Conservation (phyloP, 1,140 invertebrate genomes). For the Caerostris extrusa region DNA sequence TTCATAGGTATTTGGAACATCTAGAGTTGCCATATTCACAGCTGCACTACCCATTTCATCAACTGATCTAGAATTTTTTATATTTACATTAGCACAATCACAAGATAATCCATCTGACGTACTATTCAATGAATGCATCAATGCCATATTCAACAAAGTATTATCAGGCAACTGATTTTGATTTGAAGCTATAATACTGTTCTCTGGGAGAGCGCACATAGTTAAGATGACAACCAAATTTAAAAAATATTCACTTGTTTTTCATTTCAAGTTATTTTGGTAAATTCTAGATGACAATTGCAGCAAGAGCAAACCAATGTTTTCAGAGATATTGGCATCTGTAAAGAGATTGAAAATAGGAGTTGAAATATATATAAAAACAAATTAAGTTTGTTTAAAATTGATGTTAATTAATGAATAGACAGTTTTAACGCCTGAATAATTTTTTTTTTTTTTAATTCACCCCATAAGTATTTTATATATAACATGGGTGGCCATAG, state of each 20-base stretch:
- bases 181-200: not conserved
- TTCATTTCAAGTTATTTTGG: not conserved
- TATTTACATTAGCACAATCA: constrained; percentile 36
- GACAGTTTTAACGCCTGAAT: too few species aligned
- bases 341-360: too few species aligned
- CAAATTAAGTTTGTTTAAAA: too few species aligned
- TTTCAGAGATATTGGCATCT: too few species aligned
- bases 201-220: constrained; percentile 67
- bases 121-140: constrained; percentile 67
- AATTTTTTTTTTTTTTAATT: too few species aligned
- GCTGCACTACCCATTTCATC: constrained; percentile 38
- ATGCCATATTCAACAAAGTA: constrained; percentile 56
- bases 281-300: not conserved
- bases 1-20: constrained; percentile 37
- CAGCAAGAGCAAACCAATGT: too few species aligned
- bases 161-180: constrained; percentile 15
- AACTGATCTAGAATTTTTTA: constrained; percentile 26
- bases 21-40: not conserved
- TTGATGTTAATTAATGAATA: too few species aligned
- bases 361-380: too few species aligned
- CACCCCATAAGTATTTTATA: too few species aligned
- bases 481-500: too few species aligned
- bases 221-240: not conserved
- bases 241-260: not conserved
- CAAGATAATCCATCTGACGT: constrained; percentile 46